phyloP scores from a whole-genome alignment of 2,888 invertebrate species.

The Sesamia inferens region DNA sequence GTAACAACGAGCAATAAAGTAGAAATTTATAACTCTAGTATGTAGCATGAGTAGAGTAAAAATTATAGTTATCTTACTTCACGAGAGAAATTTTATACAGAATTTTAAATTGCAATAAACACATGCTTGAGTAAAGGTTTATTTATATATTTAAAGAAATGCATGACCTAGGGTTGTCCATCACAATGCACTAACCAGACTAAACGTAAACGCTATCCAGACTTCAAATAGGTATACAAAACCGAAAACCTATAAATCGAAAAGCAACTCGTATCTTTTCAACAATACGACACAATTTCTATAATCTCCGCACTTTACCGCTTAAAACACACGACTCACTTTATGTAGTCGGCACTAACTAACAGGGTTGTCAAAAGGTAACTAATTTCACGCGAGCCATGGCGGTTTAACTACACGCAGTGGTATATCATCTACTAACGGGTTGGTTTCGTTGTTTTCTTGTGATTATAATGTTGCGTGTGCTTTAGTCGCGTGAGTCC shows the following conservation, averaged over 20 bases:
- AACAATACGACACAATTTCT: conserved; percentile 11
- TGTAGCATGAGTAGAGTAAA: conserved; percentile 29
- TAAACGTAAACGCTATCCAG: conserved; percentile 26
- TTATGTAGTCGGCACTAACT: conserved; percentile 40
- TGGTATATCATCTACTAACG: conserved; percentile 62
- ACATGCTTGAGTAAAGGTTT: conserved; percentile 14
- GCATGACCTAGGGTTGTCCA: conserved; percentile 58
- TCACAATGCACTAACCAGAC: conserved; percentile 49
- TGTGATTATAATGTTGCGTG: conserved; percentile 80
- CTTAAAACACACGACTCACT: conserved; percentile 36
- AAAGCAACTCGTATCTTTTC: conserved; percentile 3
- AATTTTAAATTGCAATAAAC: background rate
- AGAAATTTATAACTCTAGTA: background rate
- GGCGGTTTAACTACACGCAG: conserved; percentile 44
- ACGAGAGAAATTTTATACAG: no score
- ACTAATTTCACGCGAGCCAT: conserved; percentile 58
- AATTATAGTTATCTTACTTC: conserved; percentile 8
- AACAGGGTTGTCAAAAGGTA: conserved; percentile 49
- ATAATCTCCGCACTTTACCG: background rate
- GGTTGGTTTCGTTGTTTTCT: conserved; percentile 68
- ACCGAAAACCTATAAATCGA: conserved; percentile 15
- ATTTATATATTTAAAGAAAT: conserved; percentile 3
- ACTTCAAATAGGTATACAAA: conserved; percentile 31
- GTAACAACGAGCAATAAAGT: background rate
- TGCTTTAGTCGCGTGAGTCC: conserved; percentile 95